A percentile compares a stretch with the other conserved stretches of the same genome.
Evolutionary conservation across 2,888 invertebrate genomes (phyloP).

Genomic region (Cerceris ruficornis): DNA sequence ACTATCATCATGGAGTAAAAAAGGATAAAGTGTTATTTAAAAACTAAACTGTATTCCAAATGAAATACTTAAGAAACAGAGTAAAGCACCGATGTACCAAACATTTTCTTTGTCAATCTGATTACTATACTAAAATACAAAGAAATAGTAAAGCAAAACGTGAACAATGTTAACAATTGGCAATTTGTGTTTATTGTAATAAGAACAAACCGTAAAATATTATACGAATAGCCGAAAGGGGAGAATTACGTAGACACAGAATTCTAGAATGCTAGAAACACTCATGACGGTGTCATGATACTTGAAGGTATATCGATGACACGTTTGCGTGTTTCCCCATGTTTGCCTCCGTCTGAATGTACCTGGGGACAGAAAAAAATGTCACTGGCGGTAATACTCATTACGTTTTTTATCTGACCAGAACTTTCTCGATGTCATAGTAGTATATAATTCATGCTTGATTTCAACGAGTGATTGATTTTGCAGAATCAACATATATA

Average conservation of each 20-base stretch:
- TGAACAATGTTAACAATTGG: no score
- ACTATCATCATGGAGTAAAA: no score
- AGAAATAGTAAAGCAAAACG: no score
- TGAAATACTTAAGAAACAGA: no score
- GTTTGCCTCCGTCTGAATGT: slow-evolving; percentile 3
- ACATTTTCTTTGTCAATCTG: no score
- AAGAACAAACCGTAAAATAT: not conserved
- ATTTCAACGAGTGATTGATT: slow-evolving; percentile 14
- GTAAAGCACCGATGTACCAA: no score
- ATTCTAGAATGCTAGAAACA: not conserved
- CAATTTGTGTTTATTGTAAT: no score
- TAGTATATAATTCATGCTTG: slow-evolving; percentile 22
- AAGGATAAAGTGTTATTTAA: no score
- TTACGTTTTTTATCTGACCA: slow-evolving; percentile 19
- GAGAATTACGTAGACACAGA: not conserved
- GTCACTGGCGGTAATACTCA: slow-evolving; percentile 13
- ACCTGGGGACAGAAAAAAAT: not conserved
- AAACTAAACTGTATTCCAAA: no score
- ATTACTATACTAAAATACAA: no score
- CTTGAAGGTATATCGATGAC: slow-evolving; percentile 12
- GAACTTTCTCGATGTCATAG: slow-evolving; percentile 13
- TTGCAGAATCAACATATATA: not conserved
- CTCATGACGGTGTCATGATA: slow-evolving; percentile 16
- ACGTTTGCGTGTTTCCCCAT: slow-evolving; percentile 1
- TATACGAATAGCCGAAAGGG: not conserved